Percentiles rank a stretch among this genome's conserved stretches.
phyloP scores from a whole-genome alignment of 2,888 invertebrate genomes.

The Lasioglossum morio region DNA sequence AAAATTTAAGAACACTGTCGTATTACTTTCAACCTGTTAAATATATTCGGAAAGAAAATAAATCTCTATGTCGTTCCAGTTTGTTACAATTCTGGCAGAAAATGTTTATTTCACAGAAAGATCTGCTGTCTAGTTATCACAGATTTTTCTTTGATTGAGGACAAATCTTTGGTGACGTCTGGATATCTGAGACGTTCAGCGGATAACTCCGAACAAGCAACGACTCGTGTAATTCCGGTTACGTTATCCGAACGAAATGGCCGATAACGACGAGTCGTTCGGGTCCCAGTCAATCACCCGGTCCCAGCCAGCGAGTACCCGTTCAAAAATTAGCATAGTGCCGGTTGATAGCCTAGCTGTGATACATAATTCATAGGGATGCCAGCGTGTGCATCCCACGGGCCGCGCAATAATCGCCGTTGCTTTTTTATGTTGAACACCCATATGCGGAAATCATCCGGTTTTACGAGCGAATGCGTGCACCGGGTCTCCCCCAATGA shows the following conservation, averaged over 20 bases:
- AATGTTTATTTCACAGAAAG: no score
- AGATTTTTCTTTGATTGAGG: no score
- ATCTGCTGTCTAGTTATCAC: no score
- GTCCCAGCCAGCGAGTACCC: conserved; percentile 50
- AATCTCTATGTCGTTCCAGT: no score
- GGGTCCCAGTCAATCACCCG: conserved; percentile 16
- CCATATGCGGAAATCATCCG: conserved; percentile 57
- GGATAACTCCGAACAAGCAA: conserved; percentile 8
- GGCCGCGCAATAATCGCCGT: conserved; percentile 42
- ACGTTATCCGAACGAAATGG: conserved; percentile 34
- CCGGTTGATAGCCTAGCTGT: conserved; percentile 59
- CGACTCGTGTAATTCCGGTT: conserved; percentile 32
- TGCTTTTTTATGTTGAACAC: conserved; percentile 63
- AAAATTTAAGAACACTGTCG: no score
- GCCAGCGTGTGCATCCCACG: conserved; percentile 35
- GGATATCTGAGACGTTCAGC: neutral
- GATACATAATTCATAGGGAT: conserved; percentile 66
- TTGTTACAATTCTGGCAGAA: no score
- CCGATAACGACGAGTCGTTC: conserved; percentile 49
- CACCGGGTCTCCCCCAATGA: conserved; percentile 30
- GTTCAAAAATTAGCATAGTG: conserved; percentile 67
- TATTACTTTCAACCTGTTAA: no score
- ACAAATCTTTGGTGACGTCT: neutral
- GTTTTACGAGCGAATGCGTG: conserved; percentile 27
- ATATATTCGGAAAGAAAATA: no score